Conservation (phyloP, 1,140 invertebrate species). For the Coenobita brevimanus region DNA sequence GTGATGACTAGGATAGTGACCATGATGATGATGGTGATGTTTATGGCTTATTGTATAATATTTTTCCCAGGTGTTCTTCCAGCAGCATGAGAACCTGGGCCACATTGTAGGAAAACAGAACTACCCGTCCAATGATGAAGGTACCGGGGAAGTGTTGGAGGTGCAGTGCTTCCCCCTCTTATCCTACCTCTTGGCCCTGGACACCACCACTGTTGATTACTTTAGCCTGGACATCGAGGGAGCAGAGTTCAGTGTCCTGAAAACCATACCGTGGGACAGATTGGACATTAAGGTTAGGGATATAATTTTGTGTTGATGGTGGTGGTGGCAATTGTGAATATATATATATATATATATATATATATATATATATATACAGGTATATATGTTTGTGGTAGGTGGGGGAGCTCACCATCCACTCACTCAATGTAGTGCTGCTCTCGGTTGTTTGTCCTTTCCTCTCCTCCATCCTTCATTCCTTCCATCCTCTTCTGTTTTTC, state of each 20-base stretch:
- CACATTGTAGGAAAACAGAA: constrained; percentile 59
- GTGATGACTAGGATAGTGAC: too few relatives aligned
- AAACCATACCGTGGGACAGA: constrained; percentile 70
- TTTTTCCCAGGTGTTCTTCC: constrained; percentile 55
- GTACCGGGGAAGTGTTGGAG: constrained; percentile 41
- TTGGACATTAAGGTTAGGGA: constrained; percentile 68
- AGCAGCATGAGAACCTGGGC: constrained; percentile 62
- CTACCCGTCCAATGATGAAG: constrained; percentile 32
- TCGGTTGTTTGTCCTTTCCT: too few relatives aligned
- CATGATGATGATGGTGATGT: too few relatives aligned
- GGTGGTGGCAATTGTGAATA: background rate
- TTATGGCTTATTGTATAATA: too few relatives aligned
- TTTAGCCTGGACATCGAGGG: constrained; percentile 72
- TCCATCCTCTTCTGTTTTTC: too few relatives aligned
- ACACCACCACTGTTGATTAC: constrained; percentile 71
- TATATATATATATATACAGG: too few relatives aligned
- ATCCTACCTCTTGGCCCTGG: constrained; percentile 62
- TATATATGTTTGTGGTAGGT: too few relatives aligned
- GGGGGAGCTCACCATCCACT: too few relatives aligned
- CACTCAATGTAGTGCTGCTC: too few relatives aligned
- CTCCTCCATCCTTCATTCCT: too few relatives aligned
- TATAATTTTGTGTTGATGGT: constrained; percentile 9
- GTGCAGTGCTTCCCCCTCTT: constrained; percentile 69
- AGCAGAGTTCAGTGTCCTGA: constrained; percentile 70
- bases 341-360: too few relatives aligned